A percentile compares a stretch with the other conserved stretches of the same genome.
These are phyloP conservation scores for Microcebus jonahi DNA, from an alignment of 2,113 vertebrate species.

Conservation along the genomic window DNA sequence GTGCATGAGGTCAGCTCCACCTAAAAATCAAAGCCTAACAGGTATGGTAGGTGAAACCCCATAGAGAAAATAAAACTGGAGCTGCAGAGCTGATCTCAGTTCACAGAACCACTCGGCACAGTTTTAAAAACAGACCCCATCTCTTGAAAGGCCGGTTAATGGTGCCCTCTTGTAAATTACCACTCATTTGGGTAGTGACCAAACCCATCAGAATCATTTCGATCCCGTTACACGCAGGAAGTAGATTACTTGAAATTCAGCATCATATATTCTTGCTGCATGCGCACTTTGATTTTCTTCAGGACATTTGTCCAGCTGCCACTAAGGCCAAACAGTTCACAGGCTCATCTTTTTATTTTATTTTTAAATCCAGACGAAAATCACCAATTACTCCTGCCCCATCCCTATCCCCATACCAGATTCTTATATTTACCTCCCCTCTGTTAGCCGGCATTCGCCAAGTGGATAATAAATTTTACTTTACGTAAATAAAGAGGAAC, in stretches of 20 bases:
- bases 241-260: background rate
- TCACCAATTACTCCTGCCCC: background rate
- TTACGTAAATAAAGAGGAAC: background rate
- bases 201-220: background rate
- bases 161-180: background rate
- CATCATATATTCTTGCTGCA: background rate
- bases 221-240: background rate
- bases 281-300: accelerated
- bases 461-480: conserved; percentile 73
- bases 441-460: conserved; percentile 70
- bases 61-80: background rate
- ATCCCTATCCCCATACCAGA: background rate
- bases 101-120: background rate
- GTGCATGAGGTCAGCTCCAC: background rate
- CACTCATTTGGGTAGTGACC: background rate
- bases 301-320: background rate
- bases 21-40: conserved; percentile 27
- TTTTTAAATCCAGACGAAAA: background rate
- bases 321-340: background rate
- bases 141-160: background rate
- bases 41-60: background rate
- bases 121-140: background rate
- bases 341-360: background rate
- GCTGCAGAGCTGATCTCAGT: background rate
- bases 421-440: conserved; percentile 23